Evolutionary conservation across 2,113 vertebrate genomes (phyloP).

Genomic region (Spizaetus ornatus): DNA sequence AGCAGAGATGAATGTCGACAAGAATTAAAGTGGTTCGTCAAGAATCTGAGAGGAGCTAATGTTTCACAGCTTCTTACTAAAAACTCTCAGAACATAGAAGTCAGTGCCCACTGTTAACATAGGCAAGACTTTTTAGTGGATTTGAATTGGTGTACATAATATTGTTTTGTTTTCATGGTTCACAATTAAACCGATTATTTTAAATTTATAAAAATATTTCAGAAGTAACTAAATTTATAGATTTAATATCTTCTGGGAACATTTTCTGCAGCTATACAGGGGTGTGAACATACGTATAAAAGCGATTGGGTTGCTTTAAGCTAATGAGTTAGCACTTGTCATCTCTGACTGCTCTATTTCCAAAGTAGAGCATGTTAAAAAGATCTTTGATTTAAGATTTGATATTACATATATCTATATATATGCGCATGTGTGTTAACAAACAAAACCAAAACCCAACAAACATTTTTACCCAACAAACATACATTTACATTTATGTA

Average conservation of each 20-base stretch:
- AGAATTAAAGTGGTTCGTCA: not conserved
- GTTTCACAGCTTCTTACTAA: not conserved
- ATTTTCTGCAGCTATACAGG: not conserved
- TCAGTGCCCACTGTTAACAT: not conserved
- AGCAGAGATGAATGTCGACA: not conserved
- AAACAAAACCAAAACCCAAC: too few species aligned
- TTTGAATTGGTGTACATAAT: not conserved
- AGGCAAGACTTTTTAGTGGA: not conserved
- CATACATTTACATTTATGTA: too few species aligned
- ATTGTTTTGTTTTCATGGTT: not conserved
- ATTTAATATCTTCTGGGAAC: not conserved
- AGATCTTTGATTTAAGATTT: not conserved
- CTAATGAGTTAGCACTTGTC: not conserved
- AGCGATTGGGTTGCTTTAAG: not conserved
- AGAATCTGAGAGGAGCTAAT: not conserved
- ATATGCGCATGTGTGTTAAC: too few species aligned
- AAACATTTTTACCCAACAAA: too few species aligned
- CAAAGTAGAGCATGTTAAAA: not conserved
- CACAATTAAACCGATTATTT: not conserved
- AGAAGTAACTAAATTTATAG: not conserved
- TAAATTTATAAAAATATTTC: not conserved
- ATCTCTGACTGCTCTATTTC: not conserved
- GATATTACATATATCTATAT: too few species aligned
- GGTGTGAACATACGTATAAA: accelerated
- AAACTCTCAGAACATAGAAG: not conserved